Conservation (phyloP, 2,888 invertebrate species). For the Schrankia costaestrigalis region DNA sequence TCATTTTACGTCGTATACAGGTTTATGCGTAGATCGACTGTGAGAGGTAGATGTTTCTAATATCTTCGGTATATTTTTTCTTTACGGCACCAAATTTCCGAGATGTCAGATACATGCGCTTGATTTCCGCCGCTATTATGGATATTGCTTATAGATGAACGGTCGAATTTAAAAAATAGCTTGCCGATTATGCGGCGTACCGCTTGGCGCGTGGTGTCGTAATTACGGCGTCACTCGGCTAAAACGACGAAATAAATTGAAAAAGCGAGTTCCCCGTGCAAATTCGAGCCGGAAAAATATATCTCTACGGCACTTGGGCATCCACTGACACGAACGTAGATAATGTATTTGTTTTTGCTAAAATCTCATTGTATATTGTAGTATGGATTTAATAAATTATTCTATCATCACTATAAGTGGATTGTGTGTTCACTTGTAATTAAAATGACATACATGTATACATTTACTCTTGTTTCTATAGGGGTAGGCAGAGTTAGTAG, state of each 20-base stretch:
- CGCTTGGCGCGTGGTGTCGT: constrained; percentile 50
- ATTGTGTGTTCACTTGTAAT: constrained; percentile 47
- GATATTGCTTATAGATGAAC: constrained; percentile 25
- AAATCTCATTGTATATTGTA: constrained; percentile 69
- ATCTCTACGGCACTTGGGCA: constrained; percentile 61
- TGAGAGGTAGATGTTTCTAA: constrained; percentile 20
- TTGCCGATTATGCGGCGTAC: constrained; percentile 58
- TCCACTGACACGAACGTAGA: constrained; percentile 59
- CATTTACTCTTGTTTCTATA: no score
- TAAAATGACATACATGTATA: no score
- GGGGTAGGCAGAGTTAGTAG: no score
- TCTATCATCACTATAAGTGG: constrained; percentile 49
- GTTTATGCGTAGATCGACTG: constrained; percentile 10
- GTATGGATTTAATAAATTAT: constrained; percentile 57
- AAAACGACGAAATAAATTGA: constrained; percentile 76
- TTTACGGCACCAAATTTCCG: constrained; percentile 31
- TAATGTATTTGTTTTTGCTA: constrained; percentile 72
- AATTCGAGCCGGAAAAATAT: constrained; percentile 65
- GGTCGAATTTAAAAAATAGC: constrained; percentile 48
- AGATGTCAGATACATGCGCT: constrained; percentile 35
- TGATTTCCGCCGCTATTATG: constrained; percentile 26
- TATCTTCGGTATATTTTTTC: constrained; percentile 20
- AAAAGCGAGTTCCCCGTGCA: constrained; percentile 69
- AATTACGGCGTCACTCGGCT: constrained; percentile 72
- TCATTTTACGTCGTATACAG: constrained; percentile 20